These are phyloP conservation scores for Myrmophylax atrothorax DNA, from an alignment of 2,113 vertebrate genomes.

Conservation along the genomic window DNA sequence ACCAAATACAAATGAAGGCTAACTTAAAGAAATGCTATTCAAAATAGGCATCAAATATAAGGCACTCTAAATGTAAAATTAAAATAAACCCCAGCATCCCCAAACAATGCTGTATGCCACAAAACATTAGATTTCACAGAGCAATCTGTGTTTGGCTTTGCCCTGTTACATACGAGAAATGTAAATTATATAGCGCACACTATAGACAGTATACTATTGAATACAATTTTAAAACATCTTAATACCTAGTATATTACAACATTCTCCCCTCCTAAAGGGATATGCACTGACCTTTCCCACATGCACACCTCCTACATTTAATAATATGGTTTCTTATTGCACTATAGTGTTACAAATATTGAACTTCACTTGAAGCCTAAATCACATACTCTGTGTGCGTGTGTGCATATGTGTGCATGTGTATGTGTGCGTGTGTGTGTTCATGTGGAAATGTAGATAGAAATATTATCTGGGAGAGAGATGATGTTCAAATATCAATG, in stretches of 20 bases:
- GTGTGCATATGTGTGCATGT: neutral
- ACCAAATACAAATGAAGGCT: conserved; percentile 81
- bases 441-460: neutral
- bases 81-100: conserved; percentile 80
- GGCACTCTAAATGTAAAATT: conserved; percentile 99
- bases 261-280: conserved; percentile 80
- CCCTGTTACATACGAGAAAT: conserved; percentile 83
- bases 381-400: conserved; percentile 67
- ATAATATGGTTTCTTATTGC: conserved; percentile 93
- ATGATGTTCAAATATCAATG: conserved; percentile 80
- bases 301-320: conserved; percentile 86
- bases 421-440: neutral
- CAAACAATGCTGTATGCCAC: conserved; percentile 73
- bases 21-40: conserved; percentile 87
- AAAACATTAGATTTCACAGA: conserved; percentile 79
- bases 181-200: conserved; percentile 79
- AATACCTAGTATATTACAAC: conserved; percentile 83
- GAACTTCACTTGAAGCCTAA: conserved; percentile 86
- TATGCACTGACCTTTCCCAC: conserved; percentile 83
- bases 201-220: conserved; percentile 79
- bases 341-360: conserved; percentile 90
- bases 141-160: conserved; percentile 87
- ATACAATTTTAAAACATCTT: conserved; percentile 80
- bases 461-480: neutral
- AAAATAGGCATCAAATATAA: conserved; percentile 99